Conservation (phyloP, 2,797 vertebrate species). For the Pseudomugil gertrudae region DNA sequence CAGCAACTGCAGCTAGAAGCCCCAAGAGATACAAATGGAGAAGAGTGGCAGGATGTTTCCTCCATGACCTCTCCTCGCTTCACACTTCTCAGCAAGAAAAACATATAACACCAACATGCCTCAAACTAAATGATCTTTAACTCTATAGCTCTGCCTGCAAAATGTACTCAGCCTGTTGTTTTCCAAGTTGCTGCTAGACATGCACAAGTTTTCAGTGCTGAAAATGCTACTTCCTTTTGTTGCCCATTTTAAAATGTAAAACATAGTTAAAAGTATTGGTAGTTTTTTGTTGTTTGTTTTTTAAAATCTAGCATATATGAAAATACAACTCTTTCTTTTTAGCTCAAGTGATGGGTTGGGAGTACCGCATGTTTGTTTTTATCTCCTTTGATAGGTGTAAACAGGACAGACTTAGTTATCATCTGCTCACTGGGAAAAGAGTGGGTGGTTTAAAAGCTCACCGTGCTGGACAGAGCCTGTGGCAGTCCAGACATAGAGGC, state of each 20-base stretch:
- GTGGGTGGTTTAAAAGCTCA: constrained; percentile 61
- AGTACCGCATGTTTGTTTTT: constrained; percentile 44
- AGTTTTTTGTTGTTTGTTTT: not conserved
- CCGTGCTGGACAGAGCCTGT: constrained; percentile 36
- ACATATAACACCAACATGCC: constrained; percentile 26
- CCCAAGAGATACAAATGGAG: constrained; percentile 46
- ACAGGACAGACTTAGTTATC: constrained; percentile 61
- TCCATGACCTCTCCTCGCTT: constrained; percentile 42
- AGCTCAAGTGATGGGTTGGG: constrained; percentile 28
- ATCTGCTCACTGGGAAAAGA: constrained; percentile 62
- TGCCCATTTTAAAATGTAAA: not conserved
- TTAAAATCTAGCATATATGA: constrained; percentile 4
- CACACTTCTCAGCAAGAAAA: constrained; percentile 46
- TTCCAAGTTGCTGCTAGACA: constrained; percentile 2
- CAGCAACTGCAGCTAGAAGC: constrained; percentile 36
- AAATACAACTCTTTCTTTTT: constrained; percentile 25
- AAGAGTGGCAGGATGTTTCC: constrained; percentile 55
- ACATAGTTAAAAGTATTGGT: not conserved
- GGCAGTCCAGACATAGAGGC: constrained; percentile 41
- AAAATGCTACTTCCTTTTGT: not conserved
- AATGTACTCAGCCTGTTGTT: constrained; percentile 3
- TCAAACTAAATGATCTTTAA: constrained; percentile 10
- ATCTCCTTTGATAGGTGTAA: constrained; percentile 49
- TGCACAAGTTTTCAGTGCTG: not conserved
- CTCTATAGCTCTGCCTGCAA: constrained; percentile 10